Base-by-base conservation (phyloP, 2,888 invertebrate genomes). In the Lasioglossum calceatum region DNA sequence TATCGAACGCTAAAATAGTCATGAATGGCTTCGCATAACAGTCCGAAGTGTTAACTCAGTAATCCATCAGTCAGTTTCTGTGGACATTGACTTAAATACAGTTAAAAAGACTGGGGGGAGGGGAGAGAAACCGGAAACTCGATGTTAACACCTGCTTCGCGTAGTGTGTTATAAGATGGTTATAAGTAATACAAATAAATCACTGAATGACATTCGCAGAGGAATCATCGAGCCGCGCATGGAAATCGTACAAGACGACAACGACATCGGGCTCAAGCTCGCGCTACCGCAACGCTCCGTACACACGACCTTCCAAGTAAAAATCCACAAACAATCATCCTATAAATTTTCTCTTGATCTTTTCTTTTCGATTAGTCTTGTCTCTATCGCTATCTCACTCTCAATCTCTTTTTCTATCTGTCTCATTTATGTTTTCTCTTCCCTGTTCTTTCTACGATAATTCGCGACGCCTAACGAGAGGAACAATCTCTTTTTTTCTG, bases 261-360 rank as follows among this genome's bases (percentile, higher is more conserved):
- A 95, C 96, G 82, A 95, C 96, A 88, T 95, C 96, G 91, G 95
- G 95, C 93, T 95, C 95, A 93, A 96, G 96, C 89, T 95, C 96
- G 94, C 96, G 96, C 93, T 96, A 96, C 95, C 96, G 96, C 93
- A 95, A 96, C 90, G 96, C 96, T 90, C 96, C 96, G 86, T 96
- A 96, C 94, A 94, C 96, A 92, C 96, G 96, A 90, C 96, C 96
- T 90, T 94, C 96, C 93, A 96, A 96, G 95, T 96, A 96, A 96
- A 92, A 85, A 91, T 77, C 88, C 81, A 79, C 73, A 77, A 83
- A 85, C 88, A 86, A 79, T 82, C 76, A 83, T 82, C 76, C 79
- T 42, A 74, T 72, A 79, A 70, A 76, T 54, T 81, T 67, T 50
- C 84, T 44, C 77, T 32, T 71, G 70, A 54, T 50, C 23, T 42